Percentiles rank a stretch among this genome's conserved stretches.
phyloP scores from a whole-genome alignment of 2,888 invertebrate species.

The Pristionchus fissidentatus region DNA sequence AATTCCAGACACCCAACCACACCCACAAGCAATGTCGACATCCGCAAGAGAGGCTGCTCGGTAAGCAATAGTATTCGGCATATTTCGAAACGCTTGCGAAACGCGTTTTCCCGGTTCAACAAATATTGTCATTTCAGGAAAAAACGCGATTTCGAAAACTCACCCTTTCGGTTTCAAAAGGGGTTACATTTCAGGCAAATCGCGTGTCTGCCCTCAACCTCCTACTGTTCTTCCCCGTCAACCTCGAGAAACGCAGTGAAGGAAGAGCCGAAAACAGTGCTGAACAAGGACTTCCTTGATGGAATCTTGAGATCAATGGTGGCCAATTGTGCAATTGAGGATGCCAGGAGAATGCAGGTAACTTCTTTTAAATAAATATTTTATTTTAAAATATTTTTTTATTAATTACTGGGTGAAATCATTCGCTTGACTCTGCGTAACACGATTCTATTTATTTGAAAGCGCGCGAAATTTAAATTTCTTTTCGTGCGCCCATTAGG shows the following conservation, averaged over 20 bases:
- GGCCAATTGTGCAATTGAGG: not conserved
- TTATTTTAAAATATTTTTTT: not conserved
- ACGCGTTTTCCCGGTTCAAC: not conserved
- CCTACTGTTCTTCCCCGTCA: constrained; percentile 20
- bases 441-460: too few species aligned
- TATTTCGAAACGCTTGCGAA: not conserved
- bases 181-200: constrained; percentile 20
- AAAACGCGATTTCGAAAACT: too few species aligned
- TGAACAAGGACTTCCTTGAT: constrained; percentile 40
- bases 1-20: constrained; percentile 6
- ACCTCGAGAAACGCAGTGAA: not conserved
- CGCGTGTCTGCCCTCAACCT: not conserved
- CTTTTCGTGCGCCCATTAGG: too few species aligned
- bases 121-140: not conserved
- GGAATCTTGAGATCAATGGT: not conserved
- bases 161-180: not conserved
- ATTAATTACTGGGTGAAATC: too few species aligned
- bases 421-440: too few species aligned
- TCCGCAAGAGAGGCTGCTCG: constrained; percentile 34
- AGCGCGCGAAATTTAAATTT: too few species aligned
- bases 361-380: not conserved
- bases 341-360: constrained; percentile 28
- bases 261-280: not conserved
- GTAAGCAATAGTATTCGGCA: not conserved
- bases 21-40: not conserved